Base-by-base conservation (phyloP, 2,113 vertebrate species). In the Myrmecobius fasciatus region DNA sequence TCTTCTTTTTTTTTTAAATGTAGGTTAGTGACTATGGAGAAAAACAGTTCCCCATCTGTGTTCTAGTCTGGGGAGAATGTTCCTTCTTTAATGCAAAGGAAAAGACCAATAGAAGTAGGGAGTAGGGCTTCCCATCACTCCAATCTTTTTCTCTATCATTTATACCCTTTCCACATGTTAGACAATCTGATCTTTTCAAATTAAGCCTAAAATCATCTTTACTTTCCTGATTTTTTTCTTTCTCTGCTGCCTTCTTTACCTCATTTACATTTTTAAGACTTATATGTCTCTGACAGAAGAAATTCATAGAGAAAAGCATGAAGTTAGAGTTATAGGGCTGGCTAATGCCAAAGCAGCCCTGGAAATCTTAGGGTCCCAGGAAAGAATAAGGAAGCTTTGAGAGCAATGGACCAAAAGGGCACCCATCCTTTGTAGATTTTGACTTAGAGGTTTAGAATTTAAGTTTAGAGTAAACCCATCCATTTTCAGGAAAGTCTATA, bases 131-230 rank as follows among this genome's bases (percentile, higher is more conserved):
- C 89, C 92, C 91, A 96, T 96, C 53, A 95, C 94, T 97, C 97
- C 83, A 95, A 95, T 95, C 95, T 96, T 96, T 94, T 94, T 75
- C 88, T 51, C 52, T 95, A 94, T 94, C 97, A 97, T 97, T 98
- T 97, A 96, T 97, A 97, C 97, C 96, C 96, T 98, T 97, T 98
- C 93, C 97, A 97, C 97, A 96, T 67, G 95, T 98, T 97, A 97
- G 96, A 96, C 93, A 98, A 93, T 89, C 92, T 96, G 91, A 95
- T 97, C 95, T 97, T 95, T 98, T 95, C 96, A 91, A 96, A 97
- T 97, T 97, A 95, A 97, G 93, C 95, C 91, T 95, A 96, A 97
- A 97, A 97, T 98, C 96, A 97, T 97, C 96, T 95, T 67, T 96
- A 89, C 95, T 97, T 97, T 97, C 97, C 97, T 95, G 95, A 96